These are phyloP conservation scores for Pherbina coryleti DNA, from an alignment of 2,888 invertebrate species.

Conservation along the genomic window DNA sequence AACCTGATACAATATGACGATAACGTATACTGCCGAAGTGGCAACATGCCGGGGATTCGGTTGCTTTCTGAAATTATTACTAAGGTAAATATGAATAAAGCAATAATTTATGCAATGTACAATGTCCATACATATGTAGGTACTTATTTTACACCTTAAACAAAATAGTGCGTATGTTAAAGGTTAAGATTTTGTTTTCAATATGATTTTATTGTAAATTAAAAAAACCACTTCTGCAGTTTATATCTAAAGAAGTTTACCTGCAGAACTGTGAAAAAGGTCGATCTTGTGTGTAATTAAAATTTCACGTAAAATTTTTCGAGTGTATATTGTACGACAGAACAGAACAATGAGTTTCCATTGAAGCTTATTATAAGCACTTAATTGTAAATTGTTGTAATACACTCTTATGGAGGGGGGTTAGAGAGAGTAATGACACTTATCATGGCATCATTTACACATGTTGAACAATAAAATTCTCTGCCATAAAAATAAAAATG, in stretches of 20 bases:
- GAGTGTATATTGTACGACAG: too few species aligned
- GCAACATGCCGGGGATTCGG: constrained; percentile 89
- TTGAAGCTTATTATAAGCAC: background rate
- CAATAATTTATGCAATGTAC: background rate
- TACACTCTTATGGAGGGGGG: background rate
- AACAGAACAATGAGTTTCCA: too few species aligned
- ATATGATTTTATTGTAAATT: too few species aligned
- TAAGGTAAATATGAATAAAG: constrained; percentile 73
- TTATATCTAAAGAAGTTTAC: too few species aligned
- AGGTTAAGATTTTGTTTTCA: too few species aligned
- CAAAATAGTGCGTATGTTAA: too few species aligned
- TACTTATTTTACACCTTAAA: too few species aligned
- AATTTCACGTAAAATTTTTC: too few species aligned
- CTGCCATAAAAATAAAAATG: background rate
- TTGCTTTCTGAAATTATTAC: constrained; percentile 86
- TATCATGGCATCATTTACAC: background rate
- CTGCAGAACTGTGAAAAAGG: too few species aligned
- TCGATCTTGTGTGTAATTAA: too few species aligned
- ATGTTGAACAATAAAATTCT: background rate
- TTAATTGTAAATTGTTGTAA: background rate
- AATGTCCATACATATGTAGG: too few species aligned
- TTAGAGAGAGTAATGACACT: background rate
- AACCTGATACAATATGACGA: constrained; percentile 75
- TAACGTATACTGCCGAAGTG: constrained; percentile 88
- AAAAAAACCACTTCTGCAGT: too few species aligned